Evolutionary conservation across 1,140 invertebrate genomes (phyloP).

Genomic region (Drosophila cardini): DNA sequence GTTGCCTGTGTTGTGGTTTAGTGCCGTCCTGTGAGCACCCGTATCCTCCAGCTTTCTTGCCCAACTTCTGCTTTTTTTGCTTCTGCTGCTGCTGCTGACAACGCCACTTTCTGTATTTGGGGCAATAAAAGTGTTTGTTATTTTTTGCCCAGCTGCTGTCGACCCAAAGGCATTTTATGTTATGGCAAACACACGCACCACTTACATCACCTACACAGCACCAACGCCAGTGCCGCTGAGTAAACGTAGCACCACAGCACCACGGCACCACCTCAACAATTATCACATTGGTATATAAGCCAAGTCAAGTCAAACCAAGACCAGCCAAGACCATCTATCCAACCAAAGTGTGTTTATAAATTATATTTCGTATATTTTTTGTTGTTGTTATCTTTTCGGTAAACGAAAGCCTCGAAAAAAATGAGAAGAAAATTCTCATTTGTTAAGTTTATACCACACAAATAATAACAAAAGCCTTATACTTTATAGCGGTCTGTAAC

Average conservation of each 20-base stretch:
- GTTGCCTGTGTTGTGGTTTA: constrained; percentile 10
- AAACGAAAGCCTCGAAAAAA: neutral
- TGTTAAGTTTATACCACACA: neutral
- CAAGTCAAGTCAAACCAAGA: too few species aligned
- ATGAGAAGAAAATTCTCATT: neutral
- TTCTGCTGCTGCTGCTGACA: constrained; percentile 66
- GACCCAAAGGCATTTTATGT: constrained; percentile 57
- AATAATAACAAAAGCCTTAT: neutral
- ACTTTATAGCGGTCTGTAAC: neutral
- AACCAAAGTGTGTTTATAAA: neutral
- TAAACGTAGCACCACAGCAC: neutral
- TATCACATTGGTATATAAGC: constrained; percentile 51
- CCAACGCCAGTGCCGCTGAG: neutral
- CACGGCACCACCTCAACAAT: constrained; percentile 54
- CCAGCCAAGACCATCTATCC: neutral
- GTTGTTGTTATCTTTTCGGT: neutral
- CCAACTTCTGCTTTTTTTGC: neutral
- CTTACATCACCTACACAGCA: constrained; percentile 11
- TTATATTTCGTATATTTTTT: neutral
- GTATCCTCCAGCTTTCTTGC: constrained; percentile 4
- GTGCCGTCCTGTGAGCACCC: constrained; percentile 6
- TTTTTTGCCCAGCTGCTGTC: constrained; percentile 20
- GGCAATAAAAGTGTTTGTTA: constrained; percentile 65
- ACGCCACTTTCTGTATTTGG: constrained; percentile 61
- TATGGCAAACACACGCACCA: constrained; percentile 58